These are phyloP conservation scores for Polyodon spathula DNA, from an alignment of 2,113 vertebrate genomes.

Conservation along the genomic window DNA sequence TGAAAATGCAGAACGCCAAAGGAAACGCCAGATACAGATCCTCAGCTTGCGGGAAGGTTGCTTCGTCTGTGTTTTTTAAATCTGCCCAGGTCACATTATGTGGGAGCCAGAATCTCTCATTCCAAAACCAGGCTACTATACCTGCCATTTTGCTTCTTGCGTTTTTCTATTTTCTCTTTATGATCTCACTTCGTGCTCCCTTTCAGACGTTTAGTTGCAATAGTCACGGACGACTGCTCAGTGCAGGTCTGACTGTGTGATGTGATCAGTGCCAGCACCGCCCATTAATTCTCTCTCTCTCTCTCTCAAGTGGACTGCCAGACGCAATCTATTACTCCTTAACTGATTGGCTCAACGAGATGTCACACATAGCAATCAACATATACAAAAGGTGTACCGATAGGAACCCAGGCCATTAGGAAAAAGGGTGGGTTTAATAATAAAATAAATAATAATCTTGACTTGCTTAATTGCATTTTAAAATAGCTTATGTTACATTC, in stretches of 20 bases:
- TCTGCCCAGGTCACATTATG: slow-evolving; percentile 86
- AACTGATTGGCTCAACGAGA: slow-evolving; percentile 44
- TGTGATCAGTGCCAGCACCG: slow-evolving; percentile 39
- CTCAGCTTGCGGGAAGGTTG: slow-evolving; percentile 93
- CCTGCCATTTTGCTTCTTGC: slow-evolving; percentile 61
- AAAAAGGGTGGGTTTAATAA: background rate
- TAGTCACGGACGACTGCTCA: slow-evolving; percentile 33
- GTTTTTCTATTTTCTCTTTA: slow-evolving; percentile 3
- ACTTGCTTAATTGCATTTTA: background rate
- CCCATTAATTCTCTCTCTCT: slow-evolving; percentile 26
- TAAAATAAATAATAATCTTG: background rate
- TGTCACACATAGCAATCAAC: slow-evolving; percentile 35
- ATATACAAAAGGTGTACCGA: slow-evolving; percentile 10
- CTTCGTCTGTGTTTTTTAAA: slow-evolving; percentile 93
- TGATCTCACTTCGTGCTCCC: slow-evolving; percentile 14
- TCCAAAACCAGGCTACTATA: slow-evolving; percentile 81
- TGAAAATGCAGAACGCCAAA: slow-evolving; percentile 90
- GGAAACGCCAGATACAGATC: slow-evolving; percentile 92
- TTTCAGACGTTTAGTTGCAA: slow-evolving; percentile 10
- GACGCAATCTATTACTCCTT: slow-evolving; percentile 31
- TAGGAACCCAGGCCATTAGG: background rate
- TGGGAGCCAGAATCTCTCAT: slow-evolving; percentile 79
- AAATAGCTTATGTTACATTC: no score
- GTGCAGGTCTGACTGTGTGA: slow-evolving; percentile 42
- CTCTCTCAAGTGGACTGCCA: slow-evolving; percentile 25